A percentile compares a stretch with the other conserved stretches of the same genome.
phyloP scores from a whole-genome alignment of 2,797 vertebrate species.

The Fistularia tabacaria region DNA sequence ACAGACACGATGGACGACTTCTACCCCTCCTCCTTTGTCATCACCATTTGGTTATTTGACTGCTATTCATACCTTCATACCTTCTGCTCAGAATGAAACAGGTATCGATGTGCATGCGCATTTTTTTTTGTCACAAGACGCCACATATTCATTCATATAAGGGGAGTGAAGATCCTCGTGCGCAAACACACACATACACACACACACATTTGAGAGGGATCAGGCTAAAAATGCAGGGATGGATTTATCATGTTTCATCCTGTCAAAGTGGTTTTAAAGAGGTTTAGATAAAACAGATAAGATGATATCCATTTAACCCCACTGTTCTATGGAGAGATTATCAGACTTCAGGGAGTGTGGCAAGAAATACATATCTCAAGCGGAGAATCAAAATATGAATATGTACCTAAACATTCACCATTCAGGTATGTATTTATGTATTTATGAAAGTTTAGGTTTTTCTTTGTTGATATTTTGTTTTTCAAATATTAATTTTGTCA shows the following conservation, averaged over 20 bases:
- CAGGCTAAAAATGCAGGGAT: neutral
- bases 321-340: too few species aligned
- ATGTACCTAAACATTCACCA: too few species aligned
- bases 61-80: neutral
- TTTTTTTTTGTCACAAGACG: constrained; percentile 2
- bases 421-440: too few species aligned
- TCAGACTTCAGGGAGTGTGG: too few species aligned
- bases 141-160: neutral
- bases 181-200: too few species aligned
- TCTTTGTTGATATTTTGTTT: too few species aligned
- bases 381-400: too few species aligned
- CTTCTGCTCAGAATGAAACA: neutral
- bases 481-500: too few species aligned
- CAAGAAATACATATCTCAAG: too few species aligned
- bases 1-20: constrained; percentile 27
- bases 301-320: too few species aligned
- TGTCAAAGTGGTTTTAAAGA: constrained; percentile 18
- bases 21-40: constrained; percentile 2
- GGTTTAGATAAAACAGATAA: constrained; percentile 3
- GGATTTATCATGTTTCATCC: constrained; percentile 26
- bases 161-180: neutral
- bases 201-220: constrained; percentile 11
- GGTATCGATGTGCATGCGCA: neutral
- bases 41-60: neutral
- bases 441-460: too few species aligned